Conservation (phyloP, 2,797 vertebrate species). For the Diceros bicornis region DNA sequence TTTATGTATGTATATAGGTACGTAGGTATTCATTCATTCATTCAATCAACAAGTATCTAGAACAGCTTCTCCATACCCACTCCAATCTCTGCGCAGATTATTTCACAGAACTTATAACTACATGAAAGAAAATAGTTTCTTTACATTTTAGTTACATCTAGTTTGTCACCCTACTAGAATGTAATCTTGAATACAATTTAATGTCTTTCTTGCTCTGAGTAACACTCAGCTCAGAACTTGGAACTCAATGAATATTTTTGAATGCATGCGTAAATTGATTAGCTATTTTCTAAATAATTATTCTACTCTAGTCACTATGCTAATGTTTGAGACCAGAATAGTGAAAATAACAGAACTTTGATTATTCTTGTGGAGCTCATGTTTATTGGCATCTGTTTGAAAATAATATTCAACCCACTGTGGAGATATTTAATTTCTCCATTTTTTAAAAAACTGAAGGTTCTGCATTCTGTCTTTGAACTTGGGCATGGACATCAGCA, state of each 20-base stretch:
- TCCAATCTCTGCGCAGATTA: background rate
- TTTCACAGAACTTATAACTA: background rate
- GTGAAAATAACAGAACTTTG: background rate
- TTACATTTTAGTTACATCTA: background rate
- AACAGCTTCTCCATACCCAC: background rate
- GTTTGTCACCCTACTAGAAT: background rate
- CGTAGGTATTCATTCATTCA: background rate
- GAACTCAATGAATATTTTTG: background rate
- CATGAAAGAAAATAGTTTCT: background rate
- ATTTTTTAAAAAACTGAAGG: background rate
- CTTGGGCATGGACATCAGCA: background rate
- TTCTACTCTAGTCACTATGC: background rate
- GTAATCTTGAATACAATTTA: background rate
- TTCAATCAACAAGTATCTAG: background rate
- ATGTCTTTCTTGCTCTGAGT: background rate
- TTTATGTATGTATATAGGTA: background rate
- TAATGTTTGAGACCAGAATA: background rate
- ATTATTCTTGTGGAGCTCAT: background rate
- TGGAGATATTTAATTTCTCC: background rate
- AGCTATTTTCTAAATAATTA: slow-evolving; percentile 2
- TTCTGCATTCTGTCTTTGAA: background rate
- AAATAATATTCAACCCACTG: background rate
- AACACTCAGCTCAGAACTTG: background rate
- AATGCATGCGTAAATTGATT: background rate
- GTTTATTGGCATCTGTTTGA: background rate